phyloP scores from a whole-genome alignment of 1,140 invertebrate genomes.

The Trichomalopsis sarcophagae region DNA sequence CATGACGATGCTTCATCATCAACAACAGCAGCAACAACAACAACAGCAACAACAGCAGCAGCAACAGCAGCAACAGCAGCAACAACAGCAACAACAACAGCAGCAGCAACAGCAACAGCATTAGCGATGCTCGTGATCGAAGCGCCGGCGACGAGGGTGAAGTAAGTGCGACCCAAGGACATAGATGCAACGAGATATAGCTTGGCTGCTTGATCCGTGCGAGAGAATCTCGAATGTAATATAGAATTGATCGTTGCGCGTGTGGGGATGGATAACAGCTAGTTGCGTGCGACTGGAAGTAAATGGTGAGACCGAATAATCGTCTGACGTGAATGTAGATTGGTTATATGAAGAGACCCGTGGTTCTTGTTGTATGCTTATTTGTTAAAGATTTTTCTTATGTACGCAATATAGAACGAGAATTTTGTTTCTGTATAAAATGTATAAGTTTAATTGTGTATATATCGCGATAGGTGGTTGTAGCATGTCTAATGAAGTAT shows the following conservation, averaged over 20 bases:
- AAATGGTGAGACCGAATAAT: neutral
- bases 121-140: neutral
- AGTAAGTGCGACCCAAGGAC: neutral
- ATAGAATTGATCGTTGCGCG: constrained; percentile 40
- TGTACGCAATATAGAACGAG: neutral
- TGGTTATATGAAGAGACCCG: constrained; percentile 13
- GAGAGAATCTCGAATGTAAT: constrained; percentile 42
- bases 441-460: constrained; percentile 15
- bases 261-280: constrained; percentile 10
- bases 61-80: constrained; percentile 57
- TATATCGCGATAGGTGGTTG: neutral
- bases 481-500: neutral
- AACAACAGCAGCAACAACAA: constrained; percentile 66
- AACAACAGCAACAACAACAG: constrained; percentile 65
- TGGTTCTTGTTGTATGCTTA: constrained; percentile 41
- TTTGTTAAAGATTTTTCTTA: constrained; percentile 31
- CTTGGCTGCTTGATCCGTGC: neutral
- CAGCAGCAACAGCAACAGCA: constrained; percentile 51
- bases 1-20: constrained; percentile 72
- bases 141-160: neutral
- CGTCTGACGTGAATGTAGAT: neutral
- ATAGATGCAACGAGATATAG: neutral
- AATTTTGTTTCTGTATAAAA: constrained; percentile 43
- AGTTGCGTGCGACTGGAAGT: constrained; percentile 21
- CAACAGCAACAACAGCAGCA: constrained; percentile 62